A percentile compares a stretch with the other conserved stretches of the same genome.
Conservation (phyloP, 1,140 invertebrate species). For the Hylaeus anthracinus region DNA sequence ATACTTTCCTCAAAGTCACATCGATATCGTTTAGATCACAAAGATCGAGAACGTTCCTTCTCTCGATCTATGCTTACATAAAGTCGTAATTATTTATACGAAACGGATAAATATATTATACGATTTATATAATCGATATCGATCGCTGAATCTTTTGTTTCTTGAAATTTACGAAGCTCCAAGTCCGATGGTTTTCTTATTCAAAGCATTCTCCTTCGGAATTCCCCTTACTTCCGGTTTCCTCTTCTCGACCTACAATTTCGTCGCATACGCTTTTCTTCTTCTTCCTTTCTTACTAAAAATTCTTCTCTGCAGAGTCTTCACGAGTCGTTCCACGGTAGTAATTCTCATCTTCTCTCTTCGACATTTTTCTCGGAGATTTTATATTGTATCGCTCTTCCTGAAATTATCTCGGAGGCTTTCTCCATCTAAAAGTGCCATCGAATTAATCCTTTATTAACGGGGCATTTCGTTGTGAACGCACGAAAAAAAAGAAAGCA, state of each 20-base stretch:
- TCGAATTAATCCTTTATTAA: no score
- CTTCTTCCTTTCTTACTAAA: neutral
- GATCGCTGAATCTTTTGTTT: no score
- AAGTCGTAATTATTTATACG: no score
- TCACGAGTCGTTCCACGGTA: neutral
- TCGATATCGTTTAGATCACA: neutral
- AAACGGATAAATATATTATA: no score
- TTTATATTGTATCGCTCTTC: neutral
- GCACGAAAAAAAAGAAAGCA: no score
- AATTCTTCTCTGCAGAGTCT: neutral
- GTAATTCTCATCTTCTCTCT: neutral
- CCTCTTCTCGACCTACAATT: no score
- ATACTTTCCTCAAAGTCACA: neutral
- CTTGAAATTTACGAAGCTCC: no score
- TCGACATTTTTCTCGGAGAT: neutral
- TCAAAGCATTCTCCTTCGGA: neutral
- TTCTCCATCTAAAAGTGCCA: no score
- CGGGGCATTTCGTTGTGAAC: no score
- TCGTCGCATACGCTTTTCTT: neutral
- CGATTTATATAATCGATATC: no score
- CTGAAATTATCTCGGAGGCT: neutral
- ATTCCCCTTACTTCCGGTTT: neutral
- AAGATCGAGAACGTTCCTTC: neutral
- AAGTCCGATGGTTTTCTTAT: no score
- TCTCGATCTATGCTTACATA: no score